Percentiles rank a stretch among this genome's conserved stretches.
phyloP scores from a whole-genome alignment of 2,888 invertebrate species.

The Smittia sp. region DNA sequence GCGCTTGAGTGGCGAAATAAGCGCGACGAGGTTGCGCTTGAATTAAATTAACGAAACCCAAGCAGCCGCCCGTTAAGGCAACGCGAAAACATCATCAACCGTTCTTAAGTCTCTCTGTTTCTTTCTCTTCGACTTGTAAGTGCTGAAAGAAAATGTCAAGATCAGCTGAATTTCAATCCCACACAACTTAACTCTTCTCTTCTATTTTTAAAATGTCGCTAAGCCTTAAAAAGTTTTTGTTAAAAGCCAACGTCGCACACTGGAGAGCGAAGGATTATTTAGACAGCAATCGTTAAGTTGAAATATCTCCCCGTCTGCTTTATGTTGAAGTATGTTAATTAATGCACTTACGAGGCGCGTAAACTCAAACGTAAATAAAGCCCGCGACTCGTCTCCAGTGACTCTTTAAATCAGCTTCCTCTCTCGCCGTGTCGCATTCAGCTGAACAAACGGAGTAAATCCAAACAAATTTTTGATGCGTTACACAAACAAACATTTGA shows the following conservation, averaged over 20 bases:
- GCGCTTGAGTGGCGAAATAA: background rate
- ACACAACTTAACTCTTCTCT: background rate
- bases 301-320: background rate
- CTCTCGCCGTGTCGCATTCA: background rate
- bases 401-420: background rate
- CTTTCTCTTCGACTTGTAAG: no score
- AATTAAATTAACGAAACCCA: background rate
- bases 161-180: background rate
- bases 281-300: background rate
- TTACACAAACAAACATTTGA: constrained; percentile 18
- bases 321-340: background rate
- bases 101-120: no score
- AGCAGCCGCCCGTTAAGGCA: background rate
- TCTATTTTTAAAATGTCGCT: background rate
- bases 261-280: background rate
- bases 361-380: background rate
- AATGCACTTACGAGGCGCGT: background rate
- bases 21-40: background rate
- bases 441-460: constrained; percentile 10
- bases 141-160: constrained; percentile 1
- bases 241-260: background rate
- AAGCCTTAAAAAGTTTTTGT: no score
- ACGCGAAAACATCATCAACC: background rate
- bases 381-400: no score
- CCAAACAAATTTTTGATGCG: constrained; percentile 5